Conservation (phyloP, 2,797 vertebrate genomes). For the Tinamus major region DNA sequence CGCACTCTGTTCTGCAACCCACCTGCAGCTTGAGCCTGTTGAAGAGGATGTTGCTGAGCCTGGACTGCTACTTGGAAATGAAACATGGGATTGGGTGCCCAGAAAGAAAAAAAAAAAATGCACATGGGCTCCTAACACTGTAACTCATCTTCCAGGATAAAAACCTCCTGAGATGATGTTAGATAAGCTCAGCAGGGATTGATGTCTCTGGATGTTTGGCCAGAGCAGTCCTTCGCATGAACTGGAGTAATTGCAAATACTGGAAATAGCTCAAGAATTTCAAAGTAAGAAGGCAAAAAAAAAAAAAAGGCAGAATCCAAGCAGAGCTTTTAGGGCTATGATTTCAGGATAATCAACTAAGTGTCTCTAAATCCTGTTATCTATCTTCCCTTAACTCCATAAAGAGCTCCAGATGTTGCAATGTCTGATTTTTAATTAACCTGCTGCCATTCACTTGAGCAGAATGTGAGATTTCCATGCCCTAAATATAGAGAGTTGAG, state of each 20-base stretch:
- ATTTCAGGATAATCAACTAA: not conserved
- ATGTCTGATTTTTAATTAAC: not conserved
- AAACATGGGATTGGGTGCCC: rapidly evolving
- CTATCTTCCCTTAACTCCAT: not conserved
- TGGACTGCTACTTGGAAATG: not conserved
- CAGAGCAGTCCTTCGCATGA: not conserved
- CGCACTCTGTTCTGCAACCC: not conserved
- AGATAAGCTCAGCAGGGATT: not conserved
- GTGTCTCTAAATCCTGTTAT: not conserved
- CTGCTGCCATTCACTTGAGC: not conserved
- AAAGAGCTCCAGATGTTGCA: not conserved
- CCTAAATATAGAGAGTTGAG: not conserved
- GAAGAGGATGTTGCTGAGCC: not conserved
- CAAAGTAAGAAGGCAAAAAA: not conserved
- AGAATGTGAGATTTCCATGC: not conserved
- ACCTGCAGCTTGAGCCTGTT: not conserved
- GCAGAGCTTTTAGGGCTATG: not conserved
- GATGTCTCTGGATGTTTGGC: not conserved
- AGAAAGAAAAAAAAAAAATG: not conserved
- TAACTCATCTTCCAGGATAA: not conserved
- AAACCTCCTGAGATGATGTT: not conserved
- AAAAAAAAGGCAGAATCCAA: not conserved
- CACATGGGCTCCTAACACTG: not conserved
- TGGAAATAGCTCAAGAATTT: not conserved
- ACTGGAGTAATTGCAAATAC: not conserved